phyloP scores from a whole-genome alignment of 2,797 vertebrate species.

The Glossophaga mutica region DNA sequence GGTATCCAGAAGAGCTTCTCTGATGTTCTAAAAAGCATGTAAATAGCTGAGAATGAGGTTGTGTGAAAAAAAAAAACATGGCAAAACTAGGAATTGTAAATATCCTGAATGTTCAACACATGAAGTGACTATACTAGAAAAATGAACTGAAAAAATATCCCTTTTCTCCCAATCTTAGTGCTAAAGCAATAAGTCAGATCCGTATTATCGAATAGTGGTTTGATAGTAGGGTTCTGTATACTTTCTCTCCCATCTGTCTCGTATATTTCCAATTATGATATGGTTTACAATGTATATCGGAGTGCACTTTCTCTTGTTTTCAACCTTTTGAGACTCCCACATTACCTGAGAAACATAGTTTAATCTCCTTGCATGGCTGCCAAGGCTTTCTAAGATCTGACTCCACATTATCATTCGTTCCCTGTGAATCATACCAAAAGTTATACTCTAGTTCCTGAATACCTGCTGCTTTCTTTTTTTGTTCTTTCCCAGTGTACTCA shows the following conservation, averaged over 20 bases:
- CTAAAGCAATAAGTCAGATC: background rate
- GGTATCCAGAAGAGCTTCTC: background rate
- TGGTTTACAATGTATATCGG: background rate
- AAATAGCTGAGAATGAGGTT: background rate
- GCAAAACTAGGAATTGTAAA: background rate
- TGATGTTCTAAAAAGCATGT: background rate
- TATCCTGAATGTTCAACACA: background rate
- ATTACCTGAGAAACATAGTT: background rate
- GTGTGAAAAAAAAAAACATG: background rate
- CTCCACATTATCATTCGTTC: background rate
- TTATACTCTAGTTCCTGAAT: background rate
- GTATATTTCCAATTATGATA: background rate
- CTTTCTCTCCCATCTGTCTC: rapidly evolving
- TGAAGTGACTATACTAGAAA: background rate
- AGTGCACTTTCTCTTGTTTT: background rate
- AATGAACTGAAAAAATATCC: background rate
- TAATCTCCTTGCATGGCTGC: background rate
- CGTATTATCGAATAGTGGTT: rapidly evolving
- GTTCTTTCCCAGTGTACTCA: background rate
- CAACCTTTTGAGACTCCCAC: background rate
- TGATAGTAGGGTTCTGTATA: background rate
- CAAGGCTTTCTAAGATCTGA: background rate
- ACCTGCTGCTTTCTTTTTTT: background rate
- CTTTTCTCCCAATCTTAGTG: background rate
- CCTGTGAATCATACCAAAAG: background rate